phyloP scores from a whole-genome alignment of 1,140 invertebrate genomes.

The Radopholus similis region DNA sequence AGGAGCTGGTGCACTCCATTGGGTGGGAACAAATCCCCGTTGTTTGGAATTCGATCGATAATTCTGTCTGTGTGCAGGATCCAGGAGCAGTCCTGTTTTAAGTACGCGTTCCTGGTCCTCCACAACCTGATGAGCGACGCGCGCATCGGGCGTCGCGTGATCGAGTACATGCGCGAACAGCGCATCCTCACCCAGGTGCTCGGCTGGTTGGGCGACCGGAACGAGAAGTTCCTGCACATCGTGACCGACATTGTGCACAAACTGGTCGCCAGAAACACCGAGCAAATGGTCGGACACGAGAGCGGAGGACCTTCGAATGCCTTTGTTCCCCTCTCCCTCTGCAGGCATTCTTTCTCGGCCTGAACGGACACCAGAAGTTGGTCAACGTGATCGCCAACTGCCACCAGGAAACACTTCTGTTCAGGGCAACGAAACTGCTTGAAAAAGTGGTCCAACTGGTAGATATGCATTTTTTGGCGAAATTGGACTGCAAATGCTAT shows the following conservation, averaged over 20 bases:
- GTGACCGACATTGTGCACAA: slow-evolving; percentile 34
- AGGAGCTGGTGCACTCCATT: slow-evolving; percentile 28
- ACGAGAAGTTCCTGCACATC: slow-evolving; percentile 36
- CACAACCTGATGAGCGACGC: slow-evolving; percentile 40
- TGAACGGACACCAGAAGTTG: slow-evolving; percentile 32
- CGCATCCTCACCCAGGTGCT: slow-evolving; percentile 24
- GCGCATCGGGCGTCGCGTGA: slow-evolving; percentile 9
- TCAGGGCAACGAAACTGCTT: slow-evolving; percentile 16
- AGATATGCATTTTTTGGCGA: neutral
- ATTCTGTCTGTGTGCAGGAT: slow-evolving; percentile 3
- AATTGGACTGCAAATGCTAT: neutral
- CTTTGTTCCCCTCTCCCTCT: slow-evolving; percentile 19
- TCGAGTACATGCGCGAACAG: slow-evolving; percentile 30
- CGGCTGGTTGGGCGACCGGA: slow-evolving; percentile 31
- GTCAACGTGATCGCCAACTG: slow-evolving; percentile 28
- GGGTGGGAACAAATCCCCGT: neutral
- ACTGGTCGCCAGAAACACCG: slow-evolving; percentile 24
- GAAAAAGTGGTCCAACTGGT: slow-evolving; percentile 36
- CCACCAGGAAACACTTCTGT: slow-evolving; percentile 32
- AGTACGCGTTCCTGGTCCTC: slow-evolving; percentile 39
- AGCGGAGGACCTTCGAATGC: neutral
- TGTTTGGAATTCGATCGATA: neutral
- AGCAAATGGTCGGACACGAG: slow-evolving; percentile 43
- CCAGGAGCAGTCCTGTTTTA: slow-evolving; percentile 26
- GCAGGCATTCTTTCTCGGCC: slow-evolving; percentile 33